Conservation (phyloP, 2,888 invertebrate species). For the Poecilus cupreus region DNA sequence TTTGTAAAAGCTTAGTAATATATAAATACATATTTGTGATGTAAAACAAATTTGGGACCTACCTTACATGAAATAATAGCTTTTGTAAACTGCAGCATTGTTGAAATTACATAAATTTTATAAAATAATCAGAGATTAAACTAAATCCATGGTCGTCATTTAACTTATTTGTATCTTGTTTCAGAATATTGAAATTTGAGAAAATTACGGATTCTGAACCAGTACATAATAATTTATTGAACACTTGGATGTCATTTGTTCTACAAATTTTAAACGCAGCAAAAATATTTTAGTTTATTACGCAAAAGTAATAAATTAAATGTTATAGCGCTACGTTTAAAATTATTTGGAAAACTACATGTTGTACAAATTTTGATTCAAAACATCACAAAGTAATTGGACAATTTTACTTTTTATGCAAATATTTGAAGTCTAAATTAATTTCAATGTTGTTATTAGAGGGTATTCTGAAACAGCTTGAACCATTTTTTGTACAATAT, state of each 20-base stretch:
- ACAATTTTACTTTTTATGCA: not conserved
- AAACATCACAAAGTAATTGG: not conserved
- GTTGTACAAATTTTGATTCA: constrained; percentile 36
- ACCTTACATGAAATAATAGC: constrained; percentile 41
- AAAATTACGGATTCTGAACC: no score
- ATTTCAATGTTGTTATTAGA: not conserved
- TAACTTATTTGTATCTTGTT: not conserved
- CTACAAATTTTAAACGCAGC: not conserved
- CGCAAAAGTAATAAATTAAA: no score
- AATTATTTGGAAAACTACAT: not conserved
- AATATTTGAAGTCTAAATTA: not conserved
- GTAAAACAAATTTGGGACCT: constrained; percentile 37
- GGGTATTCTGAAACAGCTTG: not conserved
- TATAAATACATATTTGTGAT: constrained; percentile 42
- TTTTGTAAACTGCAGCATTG: constrained; percentile 36
- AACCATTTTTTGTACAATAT: constrained; percentile 37
- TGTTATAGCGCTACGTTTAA: not conserved
- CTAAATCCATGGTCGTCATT: not conserved
- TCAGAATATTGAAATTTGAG: not conserved
- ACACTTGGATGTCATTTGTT: not conserved
- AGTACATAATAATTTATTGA: not conserved
- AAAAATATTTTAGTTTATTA: not conserved
- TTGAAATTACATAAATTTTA: constrained; percentile 37
- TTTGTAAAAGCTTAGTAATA: constrained; percentile 41
- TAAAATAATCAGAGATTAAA: constrained; percentile 14